These are phyloP conservation scores for Aldrovandia affinis DNA, from an alignment of 2,797 vertebrate species.

Conservation along the genomic window DNA sequence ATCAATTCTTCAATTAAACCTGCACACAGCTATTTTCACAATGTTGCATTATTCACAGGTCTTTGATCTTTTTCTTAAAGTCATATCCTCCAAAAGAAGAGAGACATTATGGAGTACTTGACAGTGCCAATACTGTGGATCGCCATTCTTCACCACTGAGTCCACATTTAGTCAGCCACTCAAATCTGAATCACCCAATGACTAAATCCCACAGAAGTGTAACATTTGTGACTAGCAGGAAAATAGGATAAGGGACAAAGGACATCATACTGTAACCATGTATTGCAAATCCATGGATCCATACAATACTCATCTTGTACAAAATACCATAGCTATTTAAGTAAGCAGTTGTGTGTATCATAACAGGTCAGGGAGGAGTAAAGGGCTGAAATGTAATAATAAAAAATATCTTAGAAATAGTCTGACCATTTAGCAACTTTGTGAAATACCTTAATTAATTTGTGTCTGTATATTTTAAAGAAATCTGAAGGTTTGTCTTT, in stretches of 20 bases:
- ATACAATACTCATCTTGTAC: background rate
- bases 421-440: background rate
- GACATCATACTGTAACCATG: background rate
- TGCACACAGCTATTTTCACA: background rate
- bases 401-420: background rate
- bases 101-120: background rate
- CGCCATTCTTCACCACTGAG: background rate
- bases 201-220: background rate
- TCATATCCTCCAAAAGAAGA: background rate
- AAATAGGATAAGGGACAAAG: background rate
- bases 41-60: background rate
- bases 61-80: background rate
- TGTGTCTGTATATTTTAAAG: background rate
- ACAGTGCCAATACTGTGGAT: background rate
- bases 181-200: constrained; percentile 24
- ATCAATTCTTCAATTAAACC: background rate
- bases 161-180: background rate
- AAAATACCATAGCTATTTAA: background rate
- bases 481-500: no score
- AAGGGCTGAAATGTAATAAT: background rate
- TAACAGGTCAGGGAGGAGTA: background rate
- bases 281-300: background rate
- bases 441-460: background rate
- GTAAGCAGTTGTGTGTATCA: background rate
- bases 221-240: background rate